These are phyloP conservation scores for Harpagifer antarcticus DNA, from an alignment of 2,797 vertebrate genomes.

Conservation along the genomic window DNA sequence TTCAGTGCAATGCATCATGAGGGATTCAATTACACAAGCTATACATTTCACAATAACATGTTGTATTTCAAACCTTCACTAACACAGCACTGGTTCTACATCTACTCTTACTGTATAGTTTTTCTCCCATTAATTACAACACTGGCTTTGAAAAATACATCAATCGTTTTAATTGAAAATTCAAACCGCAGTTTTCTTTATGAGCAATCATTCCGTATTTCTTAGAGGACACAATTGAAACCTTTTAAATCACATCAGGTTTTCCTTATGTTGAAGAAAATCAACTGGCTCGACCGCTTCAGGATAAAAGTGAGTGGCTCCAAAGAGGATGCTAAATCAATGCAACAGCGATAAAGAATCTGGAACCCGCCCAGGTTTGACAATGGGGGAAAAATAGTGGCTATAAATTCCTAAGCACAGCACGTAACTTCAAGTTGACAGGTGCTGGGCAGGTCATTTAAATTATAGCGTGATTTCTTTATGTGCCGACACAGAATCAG, in stretches of 20 bases:
- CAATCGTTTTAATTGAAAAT: slow-evolving; percentile 39
- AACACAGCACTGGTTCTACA: slow-evolving; percentile 1
- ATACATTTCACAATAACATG: slow-evolving; percentile 17
- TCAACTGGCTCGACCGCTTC: slow-evolving; percentile 17
- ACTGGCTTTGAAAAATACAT: slow-evolving; percentile 33
- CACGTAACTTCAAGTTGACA: slow-evolving; percentile 4
- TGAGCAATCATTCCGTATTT: slow-evolving; percentile 19
- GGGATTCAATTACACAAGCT: slow-evolving; percentile 22
- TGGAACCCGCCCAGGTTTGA: slow-evolving; percentile 16
- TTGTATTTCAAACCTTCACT: neutral
- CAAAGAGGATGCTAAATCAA: slow-evolving; percentile 16
- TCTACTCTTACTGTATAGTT: slow-evolving; percentile 21
- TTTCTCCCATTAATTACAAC: slow-evolving; percentile 20
- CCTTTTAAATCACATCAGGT: slow-evolving; percentile 1
- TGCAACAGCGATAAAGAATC: slow-evolving; percentile 13
- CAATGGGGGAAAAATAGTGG: slow-evolving; percentile 4
- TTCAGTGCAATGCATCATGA: neutral
- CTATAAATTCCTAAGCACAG: slow-evolving; percentile 15
- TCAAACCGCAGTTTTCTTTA: slow-evolving; percentile 31
- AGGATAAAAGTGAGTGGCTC: slow-evolving; percentile 3
- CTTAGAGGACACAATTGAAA: slow-evolving; percentile 10
- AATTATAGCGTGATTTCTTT: slow-evolving; percentile 14
- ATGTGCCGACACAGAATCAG: neutral
- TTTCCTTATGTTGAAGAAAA: slow-evolving; percentile 36
- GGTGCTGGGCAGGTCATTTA: slow-evolving; percentile 10